These are phyloP conservation scores for Gallinago jamesoni DNA, from an alignment of 2,113 vertebrate species.

Conservation along the genomic window DNA sequence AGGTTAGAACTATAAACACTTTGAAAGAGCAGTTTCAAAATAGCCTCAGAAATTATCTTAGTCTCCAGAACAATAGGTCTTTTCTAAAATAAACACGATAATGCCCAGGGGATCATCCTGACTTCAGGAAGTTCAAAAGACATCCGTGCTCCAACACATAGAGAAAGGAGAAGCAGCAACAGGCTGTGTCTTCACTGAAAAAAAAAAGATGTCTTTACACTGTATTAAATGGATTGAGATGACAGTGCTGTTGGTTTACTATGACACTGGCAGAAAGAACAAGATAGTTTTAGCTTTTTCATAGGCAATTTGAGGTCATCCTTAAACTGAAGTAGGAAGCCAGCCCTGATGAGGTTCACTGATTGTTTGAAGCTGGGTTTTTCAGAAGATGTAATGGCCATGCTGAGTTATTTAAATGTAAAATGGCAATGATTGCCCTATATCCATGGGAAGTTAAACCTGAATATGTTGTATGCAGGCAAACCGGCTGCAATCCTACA, in stretches of 20 bases:
- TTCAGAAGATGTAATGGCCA: neutral
- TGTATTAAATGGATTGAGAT: neutral
- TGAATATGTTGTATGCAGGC: neutral
- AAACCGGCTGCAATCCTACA: neutral
- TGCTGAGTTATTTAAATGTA: neutral
- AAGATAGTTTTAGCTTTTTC: neutral
- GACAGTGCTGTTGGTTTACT: neutral
- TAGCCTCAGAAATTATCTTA: conserved; percentile 6
- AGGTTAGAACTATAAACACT: conserved; percentile 34
- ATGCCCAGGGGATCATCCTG: neutral
- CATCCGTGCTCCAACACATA: neutral
- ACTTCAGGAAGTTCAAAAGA: conserved; percentile 12
- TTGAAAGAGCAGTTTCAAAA: conserved; percentile 33
- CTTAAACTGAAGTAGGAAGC: neutral
- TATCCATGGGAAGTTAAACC: neutral
- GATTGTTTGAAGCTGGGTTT: neutral
- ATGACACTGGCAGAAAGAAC: neutral
- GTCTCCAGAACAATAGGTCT: conserved; percentile 7
- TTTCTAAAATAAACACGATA: conserved; percentile 28
- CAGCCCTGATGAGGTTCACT: neutral
- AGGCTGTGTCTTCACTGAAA: neutral
- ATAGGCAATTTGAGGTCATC: neutral
- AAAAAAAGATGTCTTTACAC: neutral
- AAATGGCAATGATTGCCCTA: neutral
- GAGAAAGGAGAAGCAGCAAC: neutral